phyloP scores from a whole-genome alignment of 2,113 vertebrate genomes.

The Leptocoma aspasia region DNA sequence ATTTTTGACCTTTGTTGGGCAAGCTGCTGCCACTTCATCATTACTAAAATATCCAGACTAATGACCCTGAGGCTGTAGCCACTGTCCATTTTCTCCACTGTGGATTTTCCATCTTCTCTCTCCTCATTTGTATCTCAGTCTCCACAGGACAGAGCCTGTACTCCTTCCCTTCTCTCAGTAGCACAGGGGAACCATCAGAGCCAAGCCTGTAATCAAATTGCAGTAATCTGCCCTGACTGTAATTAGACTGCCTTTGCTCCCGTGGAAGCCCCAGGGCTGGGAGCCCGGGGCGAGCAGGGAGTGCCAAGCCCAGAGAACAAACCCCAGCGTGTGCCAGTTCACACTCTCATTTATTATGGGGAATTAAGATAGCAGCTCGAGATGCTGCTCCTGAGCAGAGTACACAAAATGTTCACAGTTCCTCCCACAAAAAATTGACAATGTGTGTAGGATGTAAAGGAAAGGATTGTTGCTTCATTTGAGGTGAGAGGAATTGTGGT shows the following conservation, averaged over 20 bases:
- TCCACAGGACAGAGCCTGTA: background rate
- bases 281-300: background rate
- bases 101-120: background rate
- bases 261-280: background rate
- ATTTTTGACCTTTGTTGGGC: background rate
- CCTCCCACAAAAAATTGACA: background rate
- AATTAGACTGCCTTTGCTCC: background rate
- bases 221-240: background rate
- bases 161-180: background rate
- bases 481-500: background rate
- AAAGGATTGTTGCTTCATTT: background rate
- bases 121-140: background rate
- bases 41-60: background rate
- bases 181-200: background rate
- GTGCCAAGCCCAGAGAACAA: background rate
- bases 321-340: background rate
- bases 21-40: background rate
- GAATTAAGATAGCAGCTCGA: background rate
- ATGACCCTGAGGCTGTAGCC: background rate
- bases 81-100: background rate
- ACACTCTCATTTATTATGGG: background rate
- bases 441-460: background rate
- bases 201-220: constrained; percentile 6
- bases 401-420: background rate
- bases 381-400: background rate